Evolutionary conservation across 2,888 invertebrate genomes (phyloP).

Genomic region (Caenorhabditis sp.): DNA sequence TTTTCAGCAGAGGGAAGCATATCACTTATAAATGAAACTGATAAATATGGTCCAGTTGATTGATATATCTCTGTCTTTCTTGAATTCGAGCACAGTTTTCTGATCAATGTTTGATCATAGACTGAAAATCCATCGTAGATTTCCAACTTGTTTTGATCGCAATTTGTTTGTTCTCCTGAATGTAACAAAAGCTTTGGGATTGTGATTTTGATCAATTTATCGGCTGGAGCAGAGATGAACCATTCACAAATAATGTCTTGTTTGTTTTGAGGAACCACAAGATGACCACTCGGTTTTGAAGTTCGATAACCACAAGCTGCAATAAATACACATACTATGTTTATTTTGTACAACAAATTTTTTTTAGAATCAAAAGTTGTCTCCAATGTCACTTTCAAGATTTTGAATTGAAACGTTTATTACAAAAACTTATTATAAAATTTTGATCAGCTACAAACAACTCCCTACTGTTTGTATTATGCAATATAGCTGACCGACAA

Average conservation of each 20-base stretch:
- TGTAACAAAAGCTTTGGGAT: constrained; percentile 51
- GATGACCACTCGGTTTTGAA: constrained; percentile 31
- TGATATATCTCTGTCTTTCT: constrained; percentile 8
- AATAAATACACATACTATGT: too few species aligned
- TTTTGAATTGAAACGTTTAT: too few species aligned
- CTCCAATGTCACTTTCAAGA: too few species aligned
- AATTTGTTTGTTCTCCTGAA: constrained; percentile 46
- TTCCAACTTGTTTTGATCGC: constrained; percentile 59
- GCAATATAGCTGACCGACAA: too few species aligned
- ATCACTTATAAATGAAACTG: constrained; percentile 40
- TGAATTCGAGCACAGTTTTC: constrained; percentile 33
- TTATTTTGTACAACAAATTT: too few species aligned
- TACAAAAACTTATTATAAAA: too few species aligned
- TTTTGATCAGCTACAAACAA: too few species aligned
- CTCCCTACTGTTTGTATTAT: too few species aligned
- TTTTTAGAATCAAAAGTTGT: too few species aligned
- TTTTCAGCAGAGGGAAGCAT: constrained; percentile 21
- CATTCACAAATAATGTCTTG: constrained; percentile 50
- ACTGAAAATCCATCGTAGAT: constrained; percentile 44
- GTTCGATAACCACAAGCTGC: constrained; percentile 53
- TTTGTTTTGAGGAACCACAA: constrained; percentile 38
- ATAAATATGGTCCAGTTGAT: constrained; percentile 49
- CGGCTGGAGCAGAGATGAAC: constrained; percentile 45
- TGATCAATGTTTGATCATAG: constrained; percentile 31
- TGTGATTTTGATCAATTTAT: constrained; percentile 53